phyloP scores from a whole-genome alignment of 2,113 vertebrate species.

The Bubo blakistoni region DNA sequence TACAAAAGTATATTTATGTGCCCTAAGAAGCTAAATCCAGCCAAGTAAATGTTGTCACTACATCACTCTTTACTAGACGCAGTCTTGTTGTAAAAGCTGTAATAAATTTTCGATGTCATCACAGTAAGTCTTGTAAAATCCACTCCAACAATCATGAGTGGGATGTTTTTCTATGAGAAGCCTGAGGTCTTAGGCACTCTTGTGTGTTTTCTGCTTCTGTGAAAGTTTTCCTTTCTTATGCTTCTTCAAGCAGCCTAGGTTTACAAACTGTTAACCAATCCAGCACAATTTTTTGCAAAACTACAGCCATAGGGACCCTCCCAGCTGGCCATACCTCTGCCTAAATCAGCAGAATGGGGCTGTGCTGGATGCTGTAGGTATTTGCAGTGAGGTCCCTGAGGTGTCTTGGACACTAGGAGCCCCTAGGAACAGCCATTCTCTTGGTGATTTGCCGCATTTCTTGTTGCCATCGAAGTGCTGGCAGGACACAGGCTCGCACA shows the following conservation, averaged over 20 bases:
- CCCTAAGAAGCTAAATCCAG: slow-evolving; percentile 31
- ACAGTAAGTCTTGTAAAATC: slow-evolving; percentile 34
- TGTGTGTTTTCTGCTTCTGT: background rate
- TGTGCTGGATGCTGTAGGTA: background rate
- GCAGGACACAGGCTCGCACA: accelerated
- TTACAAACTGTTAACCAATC: background rate
- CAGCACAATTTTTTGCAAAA: background rate
- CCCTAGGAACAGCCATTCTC: background rate
- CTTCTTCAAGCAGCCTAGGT: background rate
- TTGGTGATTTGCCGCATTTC: background rate
- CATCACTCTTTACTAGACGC: slow-evolving; percentile 47
- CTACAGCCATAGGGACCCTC: background rate
- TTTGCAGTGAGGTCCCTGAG: background rate
- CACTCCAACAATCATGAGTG: slow-evolving; percentile 9
- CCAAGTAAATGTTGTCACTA: slow-evolving; percentile 43
- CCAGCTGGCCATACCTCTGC: background rate
- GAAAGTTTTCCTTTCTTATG: background rate
- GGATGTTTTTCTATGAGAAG: background rate
- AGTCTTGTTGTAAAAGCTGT: slow-evolving; percentile 33
- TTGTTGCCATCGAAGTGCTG: accelerated
- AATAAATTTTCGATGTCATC: slow-evolving; percentile 58
- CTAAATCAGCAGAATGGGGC: background rate
- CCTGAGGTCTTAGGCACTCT: background rate
- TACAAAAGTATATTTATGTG: slow-evolving; percentile 46
- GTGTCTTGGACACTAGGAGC: background rate